These are phyloP conservation scores for Cephus pygmeus DNA, from an alignment of 2,888 invertebrate species.

Conservation along the genomic window DNA sequence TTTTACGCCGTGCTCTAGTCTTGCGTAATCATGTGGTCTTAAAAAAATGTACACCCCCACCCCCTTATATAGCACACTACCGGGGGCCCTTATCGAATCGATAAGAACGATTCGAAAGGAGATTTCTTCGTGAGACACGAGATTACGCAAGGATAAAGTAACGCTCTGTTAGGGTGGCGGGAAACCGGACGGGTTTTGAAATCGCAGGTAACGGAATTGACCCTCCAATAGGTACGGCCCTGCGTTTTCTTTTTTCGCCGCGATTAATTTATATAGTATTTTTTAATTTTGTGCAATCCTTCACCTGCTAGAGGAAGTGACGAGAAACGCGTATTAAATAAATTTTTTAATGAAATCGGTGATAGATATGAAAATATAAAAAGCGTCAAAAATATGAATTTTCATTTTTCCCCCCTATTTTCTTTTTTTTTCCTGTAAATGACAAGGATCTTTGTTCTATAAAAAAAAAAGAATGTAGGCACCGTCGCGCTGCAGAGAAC, in stretches of 20 bases:
- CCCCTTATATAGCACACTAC: background rate
- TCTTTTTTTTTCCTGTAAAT: background rate
- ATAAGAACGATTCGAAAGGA: constrained; percentile 4
- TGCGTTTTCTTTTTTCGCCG: background rate
- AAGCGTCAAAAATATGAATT: background rate
- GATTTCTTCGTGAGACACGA: background rate
- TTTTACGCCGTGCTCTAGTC: background rate
- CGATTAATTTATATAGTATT: background rate
- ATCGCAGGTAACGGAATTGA: background rate
- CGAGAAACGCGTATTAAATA: background rate
- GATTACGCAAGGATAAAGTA: background rate
- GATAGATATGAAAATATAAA: background rate
- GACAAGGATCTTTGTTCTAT: background rate
- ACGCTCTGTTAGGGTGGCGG: background rate
- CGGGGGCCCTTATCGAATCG: background rate
- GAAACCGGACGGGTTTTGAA: background rate
- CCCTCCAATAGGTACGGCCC: background rate
- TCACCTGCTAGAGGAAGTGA: background rate
- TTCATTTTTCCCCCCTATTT: background rate
- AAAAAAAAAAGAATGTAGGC: background rate
- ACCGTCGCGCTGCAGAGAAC: constrained; percentile 31
- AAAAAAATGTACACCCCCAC: background rate
- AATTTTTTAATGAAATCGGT: background rate
- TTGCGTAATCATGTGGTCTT: background rate
- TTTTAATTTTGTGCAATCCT: background rate